Evolutionary conservation across 2,797 vertebrate genomes (phyloP).

Genomic region (Acrocephalus scirpaceus): DNA sequence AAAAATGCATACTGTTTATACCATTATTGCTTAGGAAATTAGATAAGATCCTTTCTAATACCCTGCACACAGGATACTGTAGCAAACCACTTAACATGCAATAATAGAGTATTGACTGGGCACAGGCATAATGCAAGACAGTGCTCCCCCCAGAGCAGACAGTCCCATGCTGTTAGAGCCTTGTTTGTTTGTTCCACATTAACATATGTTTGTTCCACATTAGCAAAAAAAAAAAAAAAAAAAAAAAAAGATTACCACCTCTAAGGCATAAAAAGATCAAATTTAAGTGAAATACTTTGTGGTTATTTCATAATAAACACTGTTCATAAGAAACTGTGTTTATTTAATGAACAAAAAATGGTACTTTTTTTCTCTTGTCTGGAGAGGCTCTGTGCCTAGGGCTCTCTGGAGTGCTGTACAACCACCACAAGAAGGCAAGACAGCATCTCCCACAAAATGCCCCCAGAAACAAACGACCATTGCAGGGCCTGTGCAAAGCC

Average conservation of each 20-base stretch:
- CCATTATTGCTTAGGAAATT: conserved; percentile 79
- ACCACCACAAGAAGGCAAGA: neutral
- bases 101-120: conserved; percentile 78
- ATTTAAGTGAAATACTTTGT: neutral
- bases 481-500: too few relatives aligned
- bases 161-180: neutral
- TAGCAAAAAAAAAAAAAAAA: neutral
- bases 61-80: conserved; percentile 57
- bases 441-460: neutral
- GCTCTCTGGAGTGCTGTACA: neutral
- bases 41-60: conserved; percentile 76
- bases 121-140: conserved; percentile 62
- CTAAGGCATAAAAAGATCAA: neutral
- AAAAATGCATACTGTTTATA: conserved; percentile 76
- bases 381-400: neutral
- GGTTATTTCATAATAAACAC: neutral
- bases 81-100: conserved; percentile 75
- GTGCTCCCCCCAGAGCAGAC: conserved; percentile 43
- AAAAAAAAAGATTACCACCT: neutral
- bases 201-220: neutral
- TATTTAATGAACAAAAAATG: neutral
- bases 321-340: neutral
- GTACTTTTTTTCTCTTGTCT: neutral
- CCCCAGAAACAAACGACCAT: neutral
- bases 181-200: neutral